phyloP scores from a whole-genome alignment of 2,888 invertebrate genomes.

The Orthosia gracilis region DNA sequence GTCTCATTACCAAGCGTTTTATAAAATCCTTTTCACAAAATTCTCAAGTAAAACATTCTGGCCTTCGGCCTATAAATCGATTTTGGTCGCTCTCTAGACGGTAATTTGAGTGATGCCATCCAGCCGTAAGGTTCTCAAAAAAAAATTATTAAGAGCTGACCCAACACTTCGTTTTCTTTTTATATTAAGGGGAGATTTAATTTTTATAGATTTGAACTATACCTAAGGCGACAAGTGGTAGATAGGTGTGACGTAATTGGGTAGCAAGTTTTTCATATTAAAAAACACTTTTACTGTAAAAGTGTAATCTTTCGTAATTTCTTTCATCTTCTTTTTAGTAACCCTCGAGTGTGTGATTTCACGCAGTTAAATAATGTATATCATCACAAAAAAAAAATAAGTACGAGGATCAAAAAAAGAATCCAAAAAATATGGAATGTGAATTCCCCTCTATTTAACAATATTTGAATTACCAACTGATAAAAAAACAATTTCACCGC shows the following conservation, averaged over 20 bases:
- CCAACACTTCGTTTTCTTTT: constrained; percentile 32
- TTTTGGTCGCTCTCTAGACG: constrained; percentile 61
- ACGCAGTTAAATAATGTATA: too few relatives aligned
- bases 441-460: background rate
- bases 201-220: background rate
- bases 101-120: constrained; percentile 83
- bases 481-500: background rate
- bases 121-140: constrained; percentile 68
- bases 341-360: too few relatives aligned
- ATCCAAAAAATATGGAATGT: background rate
- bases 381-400: too few relatives aligned
- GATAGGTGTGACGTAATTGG: background rate
- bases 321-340: background rate
- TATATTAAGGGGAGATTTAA: background rate
- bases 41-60: constrained; percentile 31
- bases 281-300: background rate
- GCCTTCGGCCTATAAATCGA: constrained; percentile 45
- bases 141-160: constrained; percentile 52
- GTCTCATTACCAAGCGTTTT: background rate
- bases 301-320: too few relatives aligned
- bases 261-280: background rate
- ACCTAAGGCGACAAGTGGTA: background rate
- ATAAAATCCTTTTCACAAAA: constrained; percentile 1
- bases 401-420: background rate
- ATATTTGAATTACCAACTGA: background rate